Base-by-base conservation (phyloP, 2,888 invertebrate species). In the Pollenia labialis region DNA sequence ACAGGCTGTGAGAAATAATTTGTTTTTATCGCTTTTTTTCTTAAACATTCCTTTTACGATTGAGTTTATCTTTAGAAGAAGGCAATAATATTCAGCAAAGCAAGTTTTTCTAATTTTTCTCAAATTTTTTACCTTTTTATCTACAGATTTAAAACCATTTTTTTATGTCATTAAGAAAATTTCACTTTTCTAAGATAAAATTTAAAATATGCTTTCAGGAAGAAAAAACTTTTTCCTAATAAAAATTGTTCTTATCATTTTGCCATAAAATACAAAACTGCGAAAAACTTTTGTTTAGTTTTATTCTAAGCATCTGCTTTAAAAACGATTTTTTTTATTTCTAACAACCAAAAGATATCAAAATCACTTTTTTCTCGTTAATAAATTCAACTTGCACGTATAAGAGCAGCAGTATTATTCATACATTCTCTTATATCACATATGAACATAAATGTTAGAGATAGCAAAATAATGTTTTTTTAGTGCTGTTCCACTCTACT, bases 391-490 rank as follows among this genome's bases (percentile, higher is more conserved):
- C n/a, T n/a, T 40, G 8, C 23, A 56, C 23, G 23, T 58, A 32
- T 58, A 32, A 32, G 32, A 32, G 32, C 32, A 32, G 32, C 32
- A 12, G 12, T 32, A 32, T 32, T 58, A 12, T 58, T 11, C 23
- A 56, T 56, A 18, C 54, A 56, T 10, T 14, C 4, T 58, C 11
- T 32, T 10, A n/a, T 60, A n/a, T 4, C n/a, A 50, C 32, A 48
- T 48, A 48, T 14, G 23, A 46, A 16, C 40, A 14, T 71, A 23
- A 18, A 68, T 68, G 50, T 44, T 40, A 0, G 7, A 60, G 54
- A 79, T 74, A 79, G 62, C 16, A 69, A 75, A 48, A 48, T n/a
- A 18, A 54, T 14, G 80, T 52, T 48, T 32, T 69, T 75, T 4
- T 77, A 11, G 2, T 48, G 32, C 16, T 58, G 16, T 64, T 60